Evolutionary conservation across 2,113 vertebrate species (phyloP).

Genomic region (Gorsachius goisagi): DNA sequence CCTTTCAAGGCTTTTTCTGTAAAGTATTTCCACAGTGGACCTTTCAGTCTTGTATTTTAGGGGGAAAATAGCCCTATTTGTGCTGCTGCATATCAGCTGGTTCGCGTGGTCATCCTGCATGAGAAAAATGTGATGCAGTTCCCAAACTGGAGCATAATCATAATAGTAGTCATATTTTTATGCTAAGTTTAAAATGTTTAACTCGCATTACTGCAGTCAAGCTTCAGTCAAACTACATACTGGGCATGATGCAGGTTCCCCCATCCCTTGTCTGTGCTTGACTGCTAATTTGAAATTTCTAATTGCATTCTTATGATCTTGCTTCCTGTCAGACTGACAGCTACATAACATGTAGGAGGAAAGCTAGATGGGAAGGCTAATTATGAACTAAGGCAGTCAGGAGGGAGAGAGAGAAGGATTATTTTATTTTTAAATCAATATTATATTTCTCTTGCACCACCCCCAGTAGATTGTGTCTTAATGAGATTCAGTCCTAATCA

Average conservation of each 20-base stretch:
- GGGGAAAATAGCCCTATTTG: not conserved
- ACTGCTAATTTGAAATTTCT: slow-evolving; percentile 36
- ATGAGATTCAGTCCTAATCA: slow-evolving; percentile 16
- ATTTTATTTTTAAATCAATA: slow-evolving; percentile 56
- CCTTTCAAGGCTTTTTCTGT: not conserved
- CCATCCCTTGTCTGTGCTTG: not conserved
- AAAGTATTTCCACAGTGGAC: not conserved
- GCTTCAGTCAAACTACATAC: not conserved
- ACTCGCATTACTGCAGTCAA: not conserved
- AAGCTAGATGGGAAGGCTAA: slow-evolving; percentile 20
- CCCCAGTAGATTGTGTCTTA: slow-evolving; percentile 17
- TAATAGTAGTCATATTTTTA: not conserved
- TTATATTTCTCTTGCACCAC: slow-evolving; percentile 13
- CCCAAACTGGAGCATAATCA: not conserved
- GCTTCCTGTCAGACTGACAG: slow-evolving; percentile 3
- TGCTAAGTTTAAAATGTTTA: not conserved
- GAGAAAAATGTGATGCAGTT: not conserved
- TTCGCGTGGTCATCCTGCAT: not conserved
- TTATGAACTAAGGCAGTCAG: slow-evolving; percentile 22
- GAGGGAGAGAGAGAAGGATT: not conserved
- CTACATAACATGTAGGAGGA: slow-evolving; percentile 1
- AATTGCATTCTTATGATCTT: slow-evolving; percentile 10
- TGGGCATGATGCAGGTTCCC: not conserved
- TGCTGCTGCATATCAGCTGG: not conserved
- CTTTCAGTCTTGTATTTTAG: not conserved